Evolutionary conservation across 1,140 invertebrate genomes (phyloP), one percentile per base, ranked within the genome.

Genomic region (Drosophila insularis): DNA sequence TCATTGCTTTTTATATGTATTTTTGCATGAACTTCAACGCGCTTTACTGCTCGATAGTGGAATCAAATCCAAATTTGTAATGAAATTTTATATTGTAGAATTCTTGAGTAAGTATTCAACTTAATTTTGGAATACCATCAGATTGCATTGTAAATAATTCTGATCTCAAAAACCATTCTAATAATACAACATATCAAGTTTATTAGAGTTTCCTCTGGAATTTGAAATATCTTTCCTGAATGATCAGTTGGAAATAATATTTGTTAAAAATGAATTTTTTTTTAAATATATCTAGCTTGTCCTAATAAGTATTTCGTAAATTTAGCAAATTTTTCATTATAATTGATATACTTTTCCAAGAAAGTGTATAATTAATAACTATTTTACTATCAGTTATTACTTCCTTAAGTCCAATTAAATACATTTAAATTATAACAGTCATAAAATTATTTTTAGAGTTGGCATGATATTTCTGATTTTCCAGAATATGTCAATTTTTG

Each of bases 31-130:
- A 39, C 59, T 40, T 19, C 60, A 50, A 50, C 2, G 43, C 43
- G 27, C 40, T 39, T 37, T 31, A 23, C 62, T 73, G 43, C 54
- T 43, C 5, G 37, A 31, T 60, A 55, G 70, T 39, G 60, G 61
- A 58, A 32, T 19, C 37, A 54, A 70, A 35, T 31, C 58, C 27
- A 68, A 58, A 14, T 17, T 71, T 71, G 27, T 53, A 27, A 11
- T 39, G 21, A 61, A 54, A 43, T 50, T 27, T 31, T 37, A 10
- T 59, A 37, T 66, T 74, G 14, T 66, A 74, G 63, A 46, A 46
- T 73, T 56, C 66, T 74, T 61, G 40, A 59, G 61, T 73, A 65
- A 72, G 69, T 74, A 72, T 37, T 35, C 2, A 37, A 58, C 17
- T 46, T 32, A 10, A 39, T 61, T 6, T 73, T 23, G 53, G 35